phyloP scores from a whole-genome alignment of 1,140 invertebrate genomes.

The Luehdorfia chinensis region DNA sequence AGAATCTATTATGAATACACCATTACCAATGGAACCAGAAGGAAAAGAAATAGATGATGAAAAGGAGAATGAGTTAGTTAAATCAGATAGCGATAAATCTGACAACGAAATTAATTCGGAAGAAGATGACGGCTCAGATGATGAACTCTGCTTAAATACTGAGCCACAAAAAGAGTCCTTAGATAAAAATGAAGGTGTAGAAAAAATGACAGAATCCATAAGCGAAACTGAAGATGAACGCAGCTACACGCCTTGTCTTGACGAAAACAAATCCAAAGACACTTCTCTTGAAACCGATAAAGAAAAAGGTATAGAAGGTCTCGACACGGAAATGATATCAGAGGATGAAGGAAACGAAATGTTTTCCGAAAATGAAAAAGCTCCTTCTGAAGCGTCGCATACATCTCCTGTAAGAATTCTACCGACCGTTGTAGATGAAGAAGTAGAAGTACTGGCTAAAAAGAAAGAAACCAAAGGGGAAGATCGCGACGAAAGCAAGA shows the following conservation, averaged over 20 bases:
- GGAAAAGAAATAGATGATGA: neutral
- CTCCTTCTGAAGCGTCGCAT: conserved; percentile 44
- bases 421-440: conserved; percentile 63
- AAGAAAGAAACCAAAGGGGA: conserved; percentile 58
- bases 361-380: conserved; percentile 75
- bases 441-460: conserved; percentile 79
- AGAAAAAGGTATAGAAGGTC: conserved; percentile 77
- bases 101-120: conserved; percentile 25
- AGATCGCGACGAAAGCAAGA: conserved; percentile 37
- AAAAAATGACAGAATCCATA: conserved; percentile 79
- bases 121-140: conserved; percentile 19
- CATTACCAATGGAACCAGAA: neutral
- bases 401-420: conserved; percentile 46
- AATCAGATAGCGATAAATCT: conserved; percentile 11
- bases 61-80: neutral
- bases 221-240: conserved; percentile 79
- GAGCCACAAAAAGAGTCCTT: conserved; percentile 21
- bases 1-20: neutral
- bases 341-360: conserved; percentile 81
- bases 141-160: conserved; percentile 17
- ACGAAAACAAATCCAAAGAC: conserved; percentile 78
- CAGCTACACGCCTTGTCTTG: conserved; percentile 82
- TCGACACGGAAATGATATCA: conserved; percentile 85
- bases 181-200: conserved; percentile 37
- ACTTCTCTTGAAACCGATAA: conserved; percentile 59